A percentile compares a stretch with the other conserved stretches of the same genome.
These are phyloP conservation scores for Tupaia tana DNA, from an alignment of 2,113 vertebrate genomes.

Conservation along the genomic window DNA sequence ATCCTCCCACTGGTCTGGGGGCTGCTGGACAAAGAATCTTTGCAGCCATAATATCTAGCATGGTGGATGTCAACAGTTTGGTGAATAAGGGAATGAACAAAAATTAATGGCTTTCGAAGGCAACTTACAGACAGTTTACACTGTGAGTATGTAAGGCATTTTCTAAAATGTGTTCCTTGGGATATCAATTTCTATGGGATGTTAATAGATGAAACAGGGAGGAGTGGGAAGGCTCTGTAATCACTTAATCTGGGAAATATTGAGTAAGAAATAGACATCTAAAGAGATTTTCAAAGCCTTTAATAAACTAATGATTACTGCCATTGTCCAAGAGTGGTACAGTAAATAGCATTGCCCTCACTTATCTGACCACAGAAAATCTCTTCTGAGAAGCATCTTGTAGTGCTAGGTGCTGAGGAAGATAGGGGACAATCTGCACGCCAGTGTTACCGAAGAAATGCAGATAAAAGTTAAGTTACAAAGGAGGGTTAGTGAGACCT, in stretches of 20 bases:
- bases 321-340: not conserved
- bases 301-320: not conserved
- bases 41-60: not conserved
- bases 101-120: not conserved
- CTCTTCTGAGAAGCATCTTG: not conserved
- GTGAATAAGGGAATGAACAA: not conserved
- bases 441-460: not conserved
- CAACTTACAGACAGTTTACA: not conserved
- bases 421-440: not conserved
- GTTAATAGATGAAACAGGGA: not conserved
- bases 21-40: not conserved
- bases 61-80: not conserved
- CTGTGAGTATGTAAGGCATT: not conserved
- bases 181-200: not conserved
- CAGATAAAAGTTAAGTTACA: not conserved
- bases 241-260: not conserved
- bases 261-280: not conserved
- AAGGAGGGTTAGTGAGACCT: not conserved
- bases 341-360: not conserved
- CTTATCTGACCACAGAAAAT: not conserved
- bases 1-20: not conserved
- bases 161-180: not conserved
- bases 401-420: not conserved
- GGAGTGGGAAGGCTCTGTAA: not conserved
- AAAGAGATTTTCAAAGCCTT: not conserved